Conservation (phyloP, 1,140 invertebrate species). For the Camponotus floridanus region DNA sequence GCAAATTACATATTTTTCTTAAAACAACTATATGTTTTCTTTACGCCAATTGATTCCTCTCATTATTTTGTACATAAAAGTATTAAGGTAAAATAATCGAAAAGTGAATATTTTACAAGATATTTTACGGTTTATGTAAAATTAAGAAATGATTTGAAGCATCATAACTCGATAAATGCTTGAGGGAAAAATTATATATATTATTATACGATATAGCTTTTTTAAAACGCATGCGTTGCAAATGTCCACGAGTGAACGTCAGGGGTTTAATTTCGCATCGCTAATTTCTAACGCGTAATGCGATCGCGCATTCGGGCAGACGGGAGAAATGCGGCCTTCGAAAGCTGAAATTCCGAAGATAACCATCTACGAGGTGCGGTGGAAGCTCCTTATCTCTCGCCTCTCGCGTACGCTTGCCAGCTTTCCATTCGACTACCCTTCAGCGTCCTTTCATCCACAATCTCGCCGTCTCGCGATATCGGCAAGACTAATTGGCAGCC, state of each 20-base stretch:
- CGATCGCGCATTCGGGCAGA: constrained; percentile 65
- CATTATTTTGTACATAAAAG: no score
- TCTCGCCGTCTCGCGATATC: constrained; percentile 65
- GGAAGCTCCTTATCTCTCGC: neutral
- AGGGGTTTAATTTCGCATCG: constrained; percentile 62
- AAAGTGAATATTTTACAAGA: no score
- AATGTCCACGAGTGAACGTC: constrained; percentile 1
- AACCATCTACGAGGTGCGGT: constrained; percentile 55
- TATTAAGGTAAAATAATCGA: no score
- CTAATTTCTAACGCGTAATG: constrained; percentile 71
- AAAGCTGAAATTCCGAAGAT: constrained; percentile 58
- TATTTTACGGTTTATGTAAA: no score
- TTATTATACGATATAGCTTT: neutral
- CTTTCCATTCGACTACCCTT: constrained; percentile 20
- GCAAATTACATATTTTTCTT: no score
- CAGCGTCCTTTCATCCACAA: constrained; percentile 25
- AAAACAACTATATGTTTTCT: no score
- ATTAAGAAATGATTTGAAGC: no score
- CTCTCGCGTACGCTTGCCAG: neutral
- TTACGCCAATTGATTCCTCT: no score
- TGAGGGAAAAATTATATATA: no score
- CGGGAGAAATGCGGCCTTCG: constrained; percentile 65
- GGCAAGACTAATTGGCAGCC: constrained; percentile 68
- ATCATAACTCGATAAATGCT: no score
- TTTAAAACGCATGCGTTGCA: neutral